These are phyloP conservation scores for Drosophila histrio DNA, from an alignment of 2,888 invertebrate species.

Conservation along the genomic window DNA sequence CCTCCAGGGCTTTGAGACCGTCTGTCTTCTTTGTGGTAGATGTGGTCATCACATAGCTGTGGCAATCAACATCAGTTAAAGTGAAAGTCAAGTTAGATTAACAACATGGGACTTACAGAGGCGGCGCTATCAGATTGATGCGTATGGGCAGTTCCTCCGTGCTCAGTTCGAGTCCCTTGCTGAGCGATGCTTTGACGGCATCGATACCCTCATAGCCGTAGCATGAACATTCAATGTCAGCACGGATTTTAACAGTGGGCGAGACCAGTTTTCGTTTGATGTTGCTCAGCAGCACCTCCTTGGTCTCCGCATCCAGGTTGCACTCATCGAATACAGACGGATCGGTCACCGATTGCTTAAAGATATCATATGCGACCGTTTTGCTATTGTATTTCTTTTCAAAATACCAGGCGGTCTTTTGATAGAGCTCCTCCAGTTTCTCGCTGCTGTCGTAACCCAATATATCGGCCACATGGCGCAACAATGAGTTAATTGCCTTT, in stretches of 20 bases:
- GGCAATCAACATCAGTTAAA: neutral
- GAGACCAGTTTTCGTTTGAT: slow-evolving; percentile 98
- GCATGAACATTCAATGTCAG: slow-evolving; percentile 96
- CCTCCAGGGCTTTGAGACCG: slow-evolving; percentile 94
- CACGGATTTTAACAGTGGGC: slow-evolving; percentile 97
- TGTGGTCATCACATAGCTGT: slow-evolving; percentile 94
- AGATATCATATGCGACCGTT: slow-evolving; percentile 98
- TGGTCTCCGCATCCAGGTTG: slow-evolving; percentile 95
- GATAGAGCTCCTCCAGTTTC: slow-evolving; percentile 97
- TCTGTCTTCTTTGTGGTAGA: slow-evolving; percentile 98
- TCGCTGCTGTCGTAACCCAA: slow-evolving; percentile 95
- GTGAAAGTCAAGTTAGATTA: neutral
- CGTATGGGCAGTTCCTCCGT: slow-evolving; percentile 97
- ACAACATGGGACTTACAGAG: slow-evolving; percentile 91
- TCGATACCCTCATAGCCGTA: slow-evolving; percentile 99
- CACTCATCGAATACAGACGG: slow-evolving; percentile 98
- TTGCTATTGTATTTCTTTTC: slow-evolving; percentile 98
- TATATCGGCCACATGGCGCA: slow-evolving; percentile 98
- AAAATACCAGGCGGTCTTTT: slow-evolving; percentile 98
- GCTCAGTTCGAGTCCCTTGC: slow-evolving; percentile 94
- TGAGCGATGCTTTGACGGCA: slow-evolving; percentile 97
- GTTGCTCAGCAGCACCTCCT: slow-evolving; percentile 95
- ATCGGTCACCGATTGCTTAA: slow-evolving; percentile 98
- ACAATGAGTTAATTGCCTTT: slow-evolving; percentile 98
- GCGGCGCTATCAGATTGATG: slow-evolving; percentile 99